Conservation (phyloP, 2,888 invertebrate species). For the Tetrapedia diversipes region DNA sequence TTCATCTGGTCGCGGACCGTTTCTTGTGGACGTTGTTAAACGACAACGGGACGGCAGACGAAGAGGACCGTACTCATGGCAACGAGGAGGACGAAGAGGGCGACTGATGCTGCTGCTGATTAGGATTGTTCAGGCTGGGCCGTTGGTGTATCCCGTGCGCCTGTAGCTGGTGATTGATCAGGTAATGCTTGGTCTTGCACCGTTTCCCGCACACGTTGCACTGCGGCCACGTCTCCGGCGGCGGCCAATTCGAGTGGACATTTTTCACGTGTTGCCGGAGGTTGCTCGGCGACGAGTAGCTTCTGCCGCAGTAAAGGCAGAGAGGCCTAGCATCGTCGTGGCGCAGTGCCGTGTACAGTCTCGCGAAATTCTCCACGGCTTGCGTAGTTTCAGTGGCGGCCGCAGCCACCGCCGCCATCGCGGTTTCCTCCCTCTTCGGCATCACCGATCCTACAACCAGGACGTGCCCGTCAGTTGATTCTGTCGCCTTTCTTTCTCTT, state of each 20-base stretch:
- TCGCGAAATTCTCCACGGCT: slow-evolving; percentile 80
- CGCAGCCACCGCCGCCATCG: slow-evolving; percentile 72
- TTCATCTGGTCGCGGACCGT: slow-evolving; percentile 56
- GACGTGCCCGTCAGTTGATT: slow-evolving; percentile 80
- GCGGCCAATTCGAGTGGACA: slow-evolving; percentile 88
- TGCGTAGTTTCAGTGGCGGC: slow-evolving; percentile 74
- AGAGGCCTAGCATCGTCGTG: slow-evolving; percentile 85
- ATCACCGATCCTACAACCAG: slow-evolving; percentile 83
- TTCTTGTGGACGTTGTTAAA: slow-evolving; percentile 24
- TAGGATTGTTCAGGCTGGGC: slow-evolving; percentile 83
- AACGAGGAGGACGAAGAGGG: slow-evolving; percentile 68
- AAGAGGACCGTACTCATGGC: slow-evolving; percentile 72
- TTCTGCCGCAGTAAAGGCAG: slow-evolving; percentile 89
- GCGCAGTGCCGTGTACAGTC: slow-evolving; percentile 80
- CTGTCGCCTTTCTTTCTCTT: slow-evolving; percentile 63
- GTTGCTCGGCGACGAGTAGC: slow-evolving; percentile 90
- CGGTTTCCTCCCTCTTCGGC: slow-evolving; percentile 80
- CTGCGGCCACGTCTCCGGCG: slow-evolving; percentile 88
- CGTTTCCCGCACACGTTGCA: slow-evolving; percentile 90
- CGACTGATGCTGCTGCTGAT: slow-evolving; percentile 71
- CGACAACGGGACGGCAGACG: slow-evolving; percentile 42
- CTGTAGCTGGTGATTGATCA: slow-evolving; percentile 90
- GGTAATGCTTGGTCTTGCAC: slow-evolving; percentile 90
- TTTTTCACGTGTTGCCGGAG: slow-evolving; percentile 90
- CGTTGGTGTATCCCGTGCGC: slow-evolving; percentile 90